These are phyloP conservation scores for Sapayoa aenigma DNA, from an alignment of 2,113 vertebrate genomes.

Conservation along the genomic window DNA sequence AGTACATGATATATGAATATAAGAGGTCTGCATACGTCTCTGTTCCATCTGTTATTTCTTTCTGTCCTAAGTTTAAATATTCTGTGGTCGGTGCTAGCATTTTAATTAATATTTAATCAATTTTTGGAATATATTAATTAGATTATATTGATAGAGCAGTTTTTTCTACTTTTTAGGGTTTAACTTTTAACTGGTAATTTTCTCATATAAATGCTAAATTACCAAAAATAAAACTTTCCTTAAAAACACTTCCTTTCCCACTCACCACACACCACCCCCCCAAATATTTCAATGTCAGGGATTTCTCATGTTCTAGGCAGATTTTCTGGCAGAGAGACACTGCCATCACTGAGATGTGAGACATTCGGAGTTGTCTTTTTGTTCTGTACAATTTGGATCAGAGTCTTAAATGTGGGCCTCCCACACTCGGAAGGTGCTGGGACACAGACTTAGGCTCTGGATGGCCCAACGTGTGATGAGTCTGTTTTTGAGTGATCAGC, in stretches of 20 bases:
- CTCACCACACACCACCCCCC: background rate
- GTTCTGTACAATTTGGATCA: background rate
- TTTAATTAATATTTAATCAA: conserved; percentile 51
- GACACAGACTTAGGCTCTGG: background rate
- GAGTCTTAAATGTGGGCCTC: background rate
- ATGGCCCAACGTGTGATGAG: accelerated
- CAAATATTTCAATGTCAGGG: background rate
- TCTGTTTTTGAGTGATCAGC: background rate
- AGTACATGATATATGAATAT: conserved; percentile 9
- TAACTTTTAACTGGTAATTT: background rate
- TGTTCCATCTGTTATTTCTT: conserved; percentile 47
- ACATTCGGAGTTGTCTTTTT: background rate
- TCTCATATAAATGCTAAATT: background rate
- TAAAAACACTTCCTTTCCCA: background rate
- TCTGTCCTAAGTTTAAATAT: conserved; percentile 33
- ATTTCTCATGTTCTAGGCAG: background rate
- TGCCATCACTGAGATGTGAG: background rate
- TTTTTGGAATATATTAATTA: conserved; percentile 11
- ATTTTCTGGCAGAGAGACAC: background rate
- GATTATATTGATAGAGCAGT: background rate
- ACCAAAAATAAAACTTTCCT: background rate
- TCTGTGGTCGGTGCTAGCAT: conserved; percentile 4
- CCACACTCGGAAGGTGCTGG: background rate
- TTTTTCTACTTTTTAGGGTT: background rate
- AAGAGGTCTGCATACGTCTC: background rate